Base-by-base conservation (phyloP, 2,888 invertebrate genomes). In the Masnerella sp. region DNA sequence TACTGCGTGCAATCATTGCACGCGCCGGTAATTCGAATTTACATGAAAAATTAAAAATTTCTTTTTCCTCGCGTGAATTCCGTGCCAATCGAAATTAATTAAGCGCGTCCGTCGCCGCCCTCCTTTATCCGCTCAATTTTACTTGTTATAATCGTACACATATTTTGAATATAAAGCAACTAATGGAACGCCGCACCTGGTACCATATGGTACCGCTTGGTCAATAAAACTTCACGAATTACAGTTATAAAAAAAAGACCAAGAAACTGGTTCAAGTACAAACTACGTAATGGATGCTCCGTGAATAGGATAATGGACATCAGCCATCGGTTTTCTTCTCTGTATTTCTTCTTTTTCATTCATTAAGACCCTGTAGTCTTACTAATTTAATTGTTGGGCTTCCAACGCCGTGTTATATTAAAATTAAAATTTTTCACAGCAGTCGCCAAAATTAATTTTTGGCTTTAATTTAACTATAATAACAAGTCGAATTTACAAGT, bases 211-310 rank as follows among this genome's bases (percentile, higher is more conserved):
- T 52, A 65, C 71, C 59, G 71, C 58, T 71, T 64, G 54, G 65
- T 59, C 64, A 72, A 72, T 65, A 65, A 65, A 47, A 62, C 34
- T 42, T 58, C 17, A 42, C 43, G 42, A 59, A 65, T 59, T 52
- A 72, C 20, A 58, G 42, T 40, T 59, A 45, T 43, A 49, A 59
- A 56, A 56, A 28, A 30, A 47, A 58, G 30, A 43, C 7, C 18
- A 47, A 22, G 40, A 47, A 71, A 64, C 58, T 64, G 64, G 71
- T 71, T 71, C 71, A 71, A 71, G 64, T 71, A 64, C 64, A 51
- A 30, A 36, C 36, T 43, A 32, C 38, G 47, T 38, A 45, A 34
- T 43, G 9, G 43, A 45, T 45, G 43, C 45, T 17, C 22, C 34
- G 45, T 36, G 45, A 59, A 59, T 45, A 34, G 11, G 25, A 45